These are phyloP conservation scores for Lepilemur ruficaudatus DNA, from an alignment of 2,797 vertebrate genomes.

Conservation along the genomic window DNA sequence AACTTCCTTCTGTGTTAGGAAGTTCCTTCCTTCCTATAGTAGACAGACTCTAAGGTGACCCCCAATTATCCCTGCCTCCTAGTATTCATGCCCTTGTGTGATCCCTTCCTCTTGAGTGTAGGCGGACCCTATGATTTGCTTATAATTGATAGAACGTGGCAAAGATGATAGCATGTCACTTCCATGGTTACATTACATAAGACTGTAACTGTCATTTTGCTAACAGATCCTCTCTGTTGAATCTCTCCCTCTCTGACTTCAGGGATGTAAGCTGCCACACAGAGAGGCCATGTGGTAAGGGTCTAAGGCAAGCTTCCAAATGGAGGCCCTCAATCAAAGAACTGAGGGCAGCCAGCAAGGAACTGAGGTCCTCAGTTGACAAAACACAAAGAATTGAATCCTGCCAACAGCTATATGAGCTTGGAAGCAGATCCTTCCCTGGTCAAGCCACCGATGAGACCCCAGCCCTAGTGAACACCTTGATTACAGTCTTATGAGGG, in stretches of 20 bases:
- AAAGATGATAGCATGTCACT: not conserved
- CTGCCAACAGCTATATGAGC: not conserved
- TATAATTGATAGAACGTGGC: not conserved
- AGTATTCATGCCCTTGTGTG: not conserved
- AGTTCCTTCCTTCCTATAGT: not conserved
- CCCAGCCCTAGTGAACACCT: not conserved
- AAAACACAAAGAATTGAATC: not conserved
- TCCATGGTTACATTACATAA: not conserved
- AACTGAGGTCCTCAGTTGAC: not conserved
- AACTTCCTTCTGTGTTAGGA: not conserved
- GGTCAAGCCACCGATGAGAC: rapidly evolving
- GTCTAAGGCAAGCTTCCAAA: not conserved
- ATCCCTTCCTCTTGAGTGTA: not conserved
- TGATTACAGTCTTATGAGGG: not conserved
- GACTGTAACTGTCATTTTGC: not conserved
- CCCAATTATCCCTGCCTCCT: not conserved
- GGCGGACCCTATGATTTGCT: not conserved
- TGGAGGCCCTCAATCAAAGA: not conserved
- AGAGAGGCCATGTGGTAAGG: not conserved
- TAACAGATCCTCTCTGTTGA: not conserved
- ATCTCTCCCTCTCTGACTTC: not conserved
- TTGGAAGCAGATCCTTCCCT: not conserved
- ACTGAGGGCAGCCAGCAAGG: not conserved
- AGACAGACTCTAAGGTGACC: not conserved
- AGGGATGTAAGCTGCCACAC: not conserved